Base-by-base conservation (phyloP, 2,113 vertebrate species). In the Crotalus tigris region DNA sequence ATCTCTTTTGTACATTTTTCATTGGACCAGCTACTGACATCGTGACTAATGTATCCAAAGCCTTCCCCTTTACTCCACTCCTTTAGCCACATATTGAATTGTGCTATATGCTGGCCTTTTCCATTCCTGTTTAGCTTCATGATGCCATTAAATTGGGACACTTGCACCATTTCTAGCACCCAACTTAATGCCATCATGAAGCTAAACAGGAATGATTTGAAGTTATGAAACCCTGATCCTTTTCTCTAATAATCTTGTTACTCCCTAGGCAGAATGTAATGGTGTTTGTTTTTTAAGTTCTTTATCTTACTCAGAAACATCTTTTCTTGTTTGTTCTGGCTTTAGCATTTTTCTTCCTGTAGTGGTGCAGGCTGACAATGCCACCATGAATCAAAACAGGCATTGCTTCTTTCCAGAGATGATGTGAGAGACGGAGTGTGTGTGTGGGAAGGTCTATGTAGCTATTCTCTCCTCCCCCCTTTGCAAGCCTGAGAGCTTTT, bases 271-370 rank as follows among this genome's bases (percentile, higher is more conserved):
- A 26, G 91, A 88, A 69, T 69, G 85, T 69, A 92, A 69, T 54
- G 49, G 91, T 1, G 19, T 54, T 53, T 69, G 91, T 87, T 92
- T 92, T 92, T 92, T 85, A 92, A 92, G 57, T 87, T 39, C 91
- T 88, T 88, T 69, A 88, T 92, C 91, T 53, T 87, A 59, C 51
- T 64, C 49, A 54, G 57, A 29, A 19, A 58, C n/a, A 21, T 17
- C 55, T 29, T 59, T 87, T n/a, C 86, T 87, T 49, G 29, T 59
- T 51, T 17, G 4, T 7, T 61, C 2, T 13, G 7, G 4, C 1
- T 61, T 46, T 1, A 7, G 26, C 46, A 0, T 29, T 87, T 23
- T 49, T 57, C 90, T 91, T 75, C 75, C 49, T 91, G 12, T 54
- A 91, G 64, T 39, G 61, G 8, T 39, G 33, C 29, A 6, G 55